Evolutionary conservation across 2,797 vertebrate species (phyloP), one percentile per base, ranked within the genome.

Genomic region (Dallia pectoralis): DNA sequence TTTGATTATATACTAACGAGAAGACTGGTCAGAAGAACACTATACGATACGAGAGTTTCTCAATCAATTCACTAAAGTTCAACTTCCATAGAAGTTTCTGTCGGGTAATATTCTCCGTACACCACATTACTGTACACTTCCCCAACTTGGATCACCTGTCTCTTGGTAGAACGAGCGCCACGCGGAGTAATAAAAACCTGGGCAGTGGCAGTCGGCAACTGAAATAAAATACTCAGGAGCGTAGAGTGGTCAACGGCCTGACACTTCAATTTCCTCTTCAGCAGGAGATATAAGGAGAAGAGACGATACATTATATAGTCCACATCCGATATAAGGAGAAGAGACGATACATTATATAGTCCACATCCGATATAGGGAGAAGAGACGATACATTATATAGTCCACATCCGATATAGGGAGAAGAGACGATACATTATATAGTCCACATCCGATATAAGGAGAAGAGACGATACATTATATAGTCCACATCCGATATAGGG

Each of bases 201-300:
- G 70, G 64, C 86, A 73, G 82, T 73, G 82, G 84, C 87, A 78
- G 80, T n/a, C 75, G 61, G 78, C 79, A 72, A 78, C 84, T 85
- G 82, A 84, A 91, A 89, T 89, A 87, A 84, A 86, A 87, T 77
- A 87, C 81, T 85, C 79, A 79, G 84, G 71, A 79, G 62, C 18
- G 22, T 22, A 8, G 62, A 64, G 83, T 72, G 70, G 81, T 86
- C 85, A 82, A 74, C 78, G 81, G 85, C 79, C 85, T 90, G 90
- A 91, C 90, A 91, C 89, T 90, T 91, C 89, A 88, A 92, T 92
- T 91, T 91, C 88, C 87, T 89, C 78, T 86, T 75, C 83, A 76
- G 87, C 66, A 70, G 87, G 88, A 89, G 87, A 90, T 86, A 90
- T 89, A 86, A 83, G 83, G 84, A 87, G 88, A 87, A 85, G 87